Base-by-base conservation (phyloP, 2,797 vertebrate genomes). In the Mormyrus proboscirostris region DNA sequence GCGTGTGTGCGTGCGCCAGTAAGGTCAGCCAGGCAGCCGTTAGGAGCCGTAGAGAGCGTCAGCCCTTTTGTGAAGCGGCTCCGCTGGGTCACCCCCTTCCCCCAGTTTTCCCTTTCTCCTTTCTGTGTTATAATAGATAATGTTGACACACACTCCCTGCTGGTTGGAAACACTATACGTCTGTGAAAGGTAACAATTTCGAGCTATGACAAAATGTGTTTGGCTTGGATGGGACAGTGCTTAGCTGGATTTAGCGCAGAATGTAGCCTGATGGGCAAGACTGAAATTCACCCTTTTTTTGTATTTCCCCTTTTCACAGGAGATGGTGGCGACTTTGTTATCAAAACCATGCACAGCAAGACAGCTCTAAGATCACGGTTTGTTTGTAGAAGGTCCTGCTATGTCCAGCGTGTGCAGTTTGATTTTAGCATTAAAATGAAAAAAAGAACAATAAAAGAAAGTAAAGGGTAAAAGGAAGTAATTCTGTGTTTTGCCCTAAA, bases 131-230 rank as follows among this genome's bases (percentile, higher is more conserved):
- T 96, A 96, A 96, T 97, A 96, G 96, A 96, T 95, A 97, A 96
- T 98, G 97, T 99, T 98, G 96, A 97, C 96, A 96, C 96, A 95
- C 96, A 97, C 97, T 98, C 97, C 97, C 96, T 95, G 95, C 96
- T 95, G 97, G 95, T 95, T 95, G 96, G 96, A 96, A 97, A 97
- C 95, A 95, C 97, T 96, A 97, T 96, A 97, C 96, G 97, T 97
- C 97, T 97, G 96, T 92, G 94, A 97, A 97, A 97, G 97, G 97
- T 97, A 97, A 97, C 97, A 96, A 97, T 97, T 97, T 97, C 96
- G 94, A 97, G 95, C 96, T 96, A 97, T 98, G 97, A 98, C 96
- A 96, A 97, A 98, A 98, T 98, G 96, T 98, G 96, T 99, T 99
- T 98, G 96, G 93, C 94, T 98, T 98, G 97, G 98, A 97, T 91